Evolutionary conservation across 2,888 invertebrate genomes (phyloP), one percentile per base, ranked within the genome.

Genomic region (Tineola bisselliella): DNA sequence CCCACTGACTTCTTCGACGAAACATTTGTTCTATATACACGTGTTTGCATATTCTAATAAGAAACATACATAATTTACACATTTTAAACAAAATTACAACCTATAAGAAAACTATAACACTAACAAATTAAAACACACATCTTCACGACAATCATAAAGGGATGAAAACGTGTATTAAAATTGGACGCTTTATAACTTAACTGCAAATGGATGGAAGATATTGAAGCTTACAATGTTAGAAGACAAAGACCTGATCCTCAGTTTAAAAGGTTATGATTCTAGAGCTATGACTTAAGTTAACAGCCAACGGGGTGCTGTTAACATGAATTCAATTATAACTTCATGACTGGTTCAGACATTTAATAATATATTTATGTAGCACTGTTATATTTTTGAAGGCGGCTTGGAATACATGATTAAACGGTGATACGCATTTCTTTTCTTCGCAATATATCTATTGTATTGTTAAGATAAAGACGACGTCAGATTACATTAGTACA

Each of bases 251-350:
- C 19, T 56, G 11, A 56, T 56, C 56, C 56, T 56, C 13, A n/a
- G 38, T n/a, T 38, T 38, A 38, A 38, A 17, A 48, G 48, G 48
- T 48, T 48, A 48, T 48, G 48, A 15, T 48, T 48, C 38, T 38
- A n/a, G 2, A 6, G n/a, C 5, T 38, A 38, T 10, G 38, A 38
- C 6, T 76, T 69, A 72, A 71, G 72, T 72, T 76, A 75, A 75
- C 77, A 76, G 77, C 78, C 84, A 75, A 72, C 68, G 64, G 84
- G 78, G 84, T 69, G 78, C 75, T 75, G 79, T 86, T 84, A 83
- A 82, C 84, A 74, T 79, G 79, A 81, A 83, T 84, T 86, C 84
- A 87, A 86, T 86, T 84, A 84, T 84, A 84, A 84, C 76, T 84
- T 86, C 74, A 75, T 75, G 81, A 75, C 74, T 76, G 74, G 25